Percentiles rank a stretch among this genome's conserved stretches.
Evolutionary conservation across 2,888 invertebrate species (phyloP).

Genomic region (Campopleginae sp.): DNA sequence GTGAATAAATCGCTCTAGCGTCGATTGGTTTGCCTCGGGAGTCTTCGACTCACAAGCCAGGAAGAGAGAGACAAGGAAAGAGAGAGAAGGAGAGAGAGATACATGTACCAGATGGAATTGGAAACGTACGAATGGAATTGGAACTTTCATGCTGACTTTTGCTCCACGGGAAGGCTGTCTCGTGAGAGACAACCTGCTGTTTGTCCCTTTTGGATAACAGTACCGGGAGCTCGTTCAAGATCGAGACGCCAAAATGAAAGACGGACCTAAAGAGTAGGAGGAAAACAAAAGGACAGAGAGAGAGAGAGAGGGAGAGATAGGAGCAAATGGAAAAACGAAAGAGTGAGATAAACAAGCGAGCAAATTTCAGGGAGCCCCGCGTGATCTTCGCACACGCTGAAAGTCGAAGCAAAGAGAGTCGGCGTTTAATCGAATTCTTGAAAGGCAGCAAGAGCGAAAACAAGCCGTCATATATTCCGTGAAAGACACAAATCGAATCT

Average conservation of each 20-base stretch:
- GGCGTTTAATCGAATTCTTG: slow-evolving; percentile 51
- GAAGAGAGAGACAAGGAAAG: neutral
- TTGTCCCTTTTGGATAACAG: slow-evolving; percentile 51
- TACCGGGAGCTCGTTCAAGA: slow-evolving; percentile 31
- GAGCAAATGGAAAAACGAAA: neutral
- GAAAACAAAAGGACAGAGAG: slow-evolving; percentile 1
- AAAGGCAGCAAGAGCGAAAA: slow-evolving; percentile 60
- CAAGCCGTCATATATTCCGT: slow-evolving; percentile 45
- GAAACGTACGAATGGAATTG: slow-evolving; percentile 65
- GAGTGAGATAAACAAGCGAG: neutral
- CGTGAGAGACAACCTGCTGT: slow-evolving; percentile 64
- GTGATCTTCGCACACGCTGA: slow-evolving; percentile 31
- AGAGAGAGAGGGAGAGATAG: slow-evolving; percentile 1
- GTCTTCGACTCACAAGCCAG: slow-evolving; percentile 25
- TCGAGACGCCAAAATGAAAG: slow-evolving; percentile 17
- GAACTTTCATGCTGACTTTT: slow-evolving; percentile 65
- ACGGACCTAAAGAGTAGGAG: neutral
- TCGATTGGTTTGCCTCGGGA: slow-evolving; percentile 56
- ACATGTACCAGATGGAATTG: slow-evolving; percentile 59
- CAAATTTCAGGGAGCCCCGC: slow-evolving; percentile 5
- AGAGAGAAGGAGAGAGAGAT: slow-evolving; percentile 1
- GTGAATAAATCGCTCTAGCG: slow-evolving; percentile 61
- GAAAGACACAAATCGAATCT: slow-evolving; percentile 40
- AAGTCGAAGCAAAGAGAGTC: neutral
- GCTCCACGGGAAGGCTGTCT: slow-evolving; percentile 32